phyloP scores from a whole-genome alignment of 2,113 vertebrate species.

The Pseudorasbora parva region DNA sequence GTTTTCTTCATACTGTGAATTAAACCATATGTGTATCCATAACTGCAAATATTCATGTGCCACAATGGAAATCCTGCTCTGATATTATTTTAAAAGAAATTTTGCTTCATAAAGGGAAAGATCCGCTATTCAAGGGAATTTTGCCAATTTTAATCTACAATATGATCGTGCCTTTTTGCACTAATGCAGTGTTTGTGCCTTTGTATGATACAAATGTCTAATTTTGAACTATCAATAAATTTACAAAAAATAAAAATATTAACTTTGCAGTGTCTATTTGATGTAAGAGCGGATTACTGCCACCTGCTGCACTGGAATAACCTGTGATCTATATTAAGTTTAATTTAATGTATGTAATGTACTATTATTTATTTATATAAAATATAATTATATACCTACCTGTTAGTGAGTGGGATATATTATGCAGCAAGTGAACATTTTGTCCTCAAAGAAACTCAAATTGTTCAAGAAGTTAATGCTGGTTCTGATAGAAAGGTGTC shows the following conservation, averaged over 20 bases:
- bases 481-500: no score
- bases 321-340: no score
- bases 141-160: slow-evolving; percentile 5
- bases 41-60: not conserved
- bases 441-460: no score
- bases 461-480: no score
- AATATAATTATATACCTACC: no score
- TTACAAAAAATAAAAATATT: not conserved
- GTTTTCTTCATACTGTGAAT: slow-evolving; percentile 26
- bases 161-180: slow-evolving; percentile 42
- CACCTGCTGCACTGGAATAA: no score
- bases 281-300: not conserved
- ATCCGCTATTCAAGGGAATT: slow-evolving; percentile 54
- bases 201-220: slow-evolving; percentile 26
- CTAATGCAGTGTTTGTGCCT: slow-evolving; percentile 39
- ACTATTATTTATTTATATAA: no score
- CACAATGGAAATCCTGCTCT: not conserved
- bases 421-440: no score
- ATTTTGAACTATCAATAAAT: slow-evolving; percentile 40
- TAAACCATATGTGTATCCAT: not conserved
- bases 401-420: no score
- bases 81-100: not conserved
- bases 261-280: not conserved
- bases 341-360: no score
- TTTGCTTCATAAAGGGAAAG: slow-evolving; percentile 11